phyloP scores from a whole-genome alignment of 2,888 invertebrate genomes.

The Eupithecia inturbata region DNA sequence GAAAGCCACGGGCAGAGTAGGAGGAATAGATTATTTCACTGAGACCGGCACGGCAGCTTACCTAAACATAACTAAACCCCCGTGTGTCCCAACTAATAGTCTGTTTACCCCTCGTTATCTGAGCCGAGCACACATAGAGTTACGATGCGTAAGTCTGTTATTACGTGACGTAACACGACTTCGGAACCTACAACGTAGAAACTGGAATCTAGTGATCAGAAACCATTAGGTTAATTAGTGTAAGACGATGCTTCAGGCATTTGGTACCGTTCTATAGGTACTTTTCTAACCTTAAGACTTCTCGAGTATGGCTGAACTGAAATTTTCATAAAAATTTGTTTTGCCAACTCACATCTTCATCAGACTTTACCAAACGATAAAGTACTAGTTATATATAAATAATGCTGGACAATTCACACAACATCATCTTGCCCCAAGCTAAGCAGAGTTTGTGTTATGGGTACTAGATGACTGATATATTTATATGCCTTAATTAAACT shows the following conservation, averaged over 20 bases:
- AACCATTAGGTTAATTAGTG: conserved; percentile 2
- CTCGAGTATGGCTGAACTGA: neutral
- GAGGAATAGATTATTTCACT: too few relatives aligned
- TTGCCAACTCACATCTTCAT: too few relatives aligned
- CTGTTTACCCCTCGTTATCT: conserved; percentile 68
- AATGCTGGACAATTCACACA: too few relatives aligned
- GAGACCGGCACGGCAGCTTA: neutral
- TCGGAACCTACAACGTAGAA: neutral
- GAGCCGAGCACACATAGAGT: conserved; percentile 62
- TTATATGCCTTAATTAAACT: too few relatives aligned
- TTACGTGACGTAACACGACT: conserved; percentile 39
- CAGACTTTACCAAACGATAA: too few relatives aligned
- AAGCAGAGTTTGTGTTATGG: too few relatives aligned
- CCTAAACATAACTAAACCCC: conserved; percentile 17
- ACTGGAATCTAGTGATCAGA: conserved; percentile 2
- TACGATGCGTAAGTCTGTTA: conserved; percentile 53
- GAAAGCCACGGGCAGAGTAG: too few relatives aligned
- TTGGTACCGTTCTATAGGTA: neutral
- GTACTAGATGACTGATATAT: too few relatives aligned
- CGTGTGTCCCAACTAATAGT: conserved; percentile 56
- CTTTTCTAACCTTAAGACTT: neutral
- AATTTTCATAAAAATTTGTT: neutral
- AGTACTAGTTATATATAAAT: too few relatives aligned
- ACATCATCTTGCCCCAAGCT: too few relatives aligned
- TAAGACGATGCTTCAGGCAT: neutral